Conservation (phyloP, 37 sponge, comb jelly and placozoan genomes). For the Cliona cf. orientalis region DNA sequence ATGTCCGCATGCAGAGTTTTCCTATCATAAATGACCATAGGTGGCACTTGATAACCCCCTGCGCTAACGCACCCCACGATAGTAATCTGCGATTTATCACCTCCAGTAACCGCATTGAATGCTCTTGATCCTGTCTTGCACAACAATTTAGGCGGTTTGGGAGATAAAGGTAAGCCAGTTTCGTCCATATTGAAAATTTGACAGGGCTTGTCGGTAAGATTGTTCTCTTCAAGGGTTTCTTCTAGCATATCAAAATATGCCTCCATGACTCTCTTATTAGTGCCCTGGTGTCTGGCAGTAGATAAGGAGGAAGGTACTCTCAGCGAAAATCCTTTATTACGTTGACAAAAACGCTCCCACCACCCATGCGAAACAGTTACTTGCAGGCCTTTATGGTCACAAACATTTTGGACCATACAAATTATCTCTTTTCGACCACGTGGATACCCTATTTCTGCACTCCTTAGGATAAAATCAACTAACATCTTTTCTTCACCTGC, state of each 20-base stretch:
- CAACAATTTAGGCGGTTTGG: constrained; percentile 12
- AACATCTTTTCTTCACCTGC: no score
- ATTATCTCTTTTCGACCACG: no score
- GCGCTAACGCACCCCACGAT: constrained; percentile 61
- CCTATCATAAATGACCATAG: constrained; percentile 50
- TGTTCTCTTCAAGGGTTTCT: constrained; percentile 23
- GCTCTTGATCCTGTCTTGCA: background rate
- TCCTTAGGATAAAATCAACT: no score
- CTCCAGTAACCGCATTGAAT: background rate
- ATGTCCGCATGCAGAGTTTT: constrained; percentile 13
- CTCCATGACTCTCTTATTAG: background rate
- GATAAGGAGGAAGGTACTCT: background rate
- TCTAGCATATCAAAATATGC: constrained; percentile 27
- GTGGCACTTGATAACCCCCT: constrained; percentile 39
- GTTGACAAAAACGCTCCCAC: constrained; percentile 33
- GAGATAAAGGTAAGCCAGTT: constrained; percentile 31
- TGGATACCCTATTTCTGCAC: no score
- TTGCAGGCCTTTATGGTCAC: constrained; percentile 42
- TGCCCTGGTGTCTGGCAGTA: constrained; percentile 5
- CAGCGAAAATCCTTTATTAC: constrained; percentile 7
- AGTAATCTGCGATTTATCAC: constrained; percentile 59
- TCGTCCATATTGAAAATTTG: constrained; percentile 50
- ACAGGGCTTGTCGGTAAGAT: constrained; percentile 16
- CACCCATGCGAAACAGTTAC: constrained; percentile 26
- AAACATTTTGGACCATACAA: no score